Conservation (phyloP, 2,888 invertebrate species). For the Deroplatys truncata region DNA sequence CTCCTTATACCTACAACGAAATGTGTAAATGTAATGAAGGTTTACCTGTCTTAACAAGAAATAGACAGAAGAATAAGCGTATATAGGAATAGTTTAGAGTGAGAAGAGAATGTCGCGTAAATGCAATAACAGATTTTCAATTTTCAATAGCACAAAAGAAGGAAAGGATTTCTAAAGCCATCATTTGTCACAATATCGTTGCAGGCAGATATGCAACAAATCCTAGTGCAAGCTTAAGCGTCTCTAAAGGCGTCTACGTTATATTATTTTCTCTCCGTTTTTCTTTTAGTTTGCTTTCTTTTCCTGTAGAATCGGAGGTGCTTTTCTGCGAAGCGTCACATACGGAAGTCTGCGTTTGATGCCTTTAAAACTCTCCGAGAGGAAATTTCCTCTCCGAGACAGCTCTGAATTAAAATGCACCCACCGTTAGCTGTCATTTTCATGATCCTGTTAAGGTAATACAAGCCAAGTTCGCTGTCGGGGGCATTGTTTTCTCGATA, state of each 20-base stretch:
- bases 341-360: neutral
- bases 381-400: neutral
- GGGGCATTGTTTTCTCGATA: neutral
- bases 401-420: neutral
- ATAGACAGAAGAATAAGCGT: no score
- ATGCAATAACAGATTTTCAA: no score
- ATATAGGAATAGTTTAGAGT: no score
- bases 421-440: neutral
- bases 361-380: neutral
- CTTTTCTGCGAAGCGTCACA: neutral
- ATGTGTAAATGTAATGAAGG: no score
- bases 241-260: neutral
- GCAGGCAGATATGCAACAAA: neutral
- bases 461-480: neutral
- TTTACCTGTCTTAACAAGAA: no score
- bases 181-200: neutral
- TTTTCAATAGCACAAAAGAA: neutral
- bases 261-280: neutral
- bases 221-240: neutral
- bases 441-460: neutral
- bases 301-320: neutral
- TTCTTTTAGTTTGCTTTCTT: neutral
- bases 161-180: neutral
- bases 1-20: no score
- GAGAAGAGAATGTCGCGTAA: no score